phyloP scores from a whole-genome alignment of 2,888 invertebrate species.

The Phytoseiulus persimilis region DNA sequence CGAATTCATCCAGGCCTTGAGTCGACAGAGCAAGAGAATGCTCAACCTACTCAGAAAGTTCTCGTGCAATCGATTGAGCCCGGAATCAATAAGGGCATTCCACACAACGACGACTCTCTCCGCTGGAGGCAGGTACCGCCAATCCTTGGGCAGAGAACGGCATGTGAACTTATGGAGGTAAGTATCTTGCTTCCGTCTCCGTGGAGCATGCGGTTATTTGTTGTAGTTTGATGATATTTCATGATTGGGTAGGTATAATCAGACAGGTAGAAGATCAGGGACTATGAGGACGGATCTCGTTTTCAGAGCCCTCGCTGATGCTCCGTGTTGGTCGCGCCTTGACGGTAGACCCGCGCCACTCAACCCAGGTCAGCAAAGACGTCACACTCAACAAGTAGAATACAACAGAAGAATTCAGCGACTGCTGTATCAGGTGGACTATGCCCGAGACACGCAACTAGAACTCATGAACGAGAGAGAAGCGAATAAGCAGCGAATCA shows the following conservation, averaged over 20 bases:
- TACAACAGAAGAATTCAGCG: background rate
- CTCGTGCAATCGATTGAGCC: background rate
- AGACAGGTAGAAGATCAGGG: no score
- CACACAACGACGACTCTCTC: background rate
- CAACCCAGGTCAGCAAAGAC: background rate
- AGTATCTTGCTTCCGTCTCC: background rate
- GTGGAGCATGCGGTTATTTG: no score
- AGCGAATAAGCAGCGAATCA: background rate
- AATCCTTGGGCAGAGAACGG: background rate
- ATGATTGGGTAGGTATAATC: no score
- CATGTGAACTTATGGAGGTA: background rate
- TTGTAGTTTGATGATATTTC: no score
- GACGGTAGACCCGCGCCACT: slow-evolving; percentile 21
- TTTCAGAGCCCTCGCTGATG: slow-evolving; percentile 14
- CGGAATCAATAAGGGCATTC: background rate
- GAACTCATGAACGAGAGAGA: background rate
- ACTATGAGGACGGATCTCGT: background rate
- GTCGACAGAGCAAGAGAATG: background rate
- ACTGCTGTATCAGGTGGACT: background rate
- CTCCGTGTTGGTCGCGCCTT: slow-evolving; percentile 13
- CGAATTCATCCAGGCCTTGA: no score
- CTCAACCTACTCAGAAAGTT: background rate
- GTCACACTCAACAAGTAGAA: background rate
- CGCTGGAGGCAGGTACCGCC: slow-evolving; percentile 9
- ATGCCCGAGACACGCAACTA: background rate